Base-by-base conservation (phyloP, 2,113 vertebrate genomes). In the Theristicus caerulescens region DNA sequence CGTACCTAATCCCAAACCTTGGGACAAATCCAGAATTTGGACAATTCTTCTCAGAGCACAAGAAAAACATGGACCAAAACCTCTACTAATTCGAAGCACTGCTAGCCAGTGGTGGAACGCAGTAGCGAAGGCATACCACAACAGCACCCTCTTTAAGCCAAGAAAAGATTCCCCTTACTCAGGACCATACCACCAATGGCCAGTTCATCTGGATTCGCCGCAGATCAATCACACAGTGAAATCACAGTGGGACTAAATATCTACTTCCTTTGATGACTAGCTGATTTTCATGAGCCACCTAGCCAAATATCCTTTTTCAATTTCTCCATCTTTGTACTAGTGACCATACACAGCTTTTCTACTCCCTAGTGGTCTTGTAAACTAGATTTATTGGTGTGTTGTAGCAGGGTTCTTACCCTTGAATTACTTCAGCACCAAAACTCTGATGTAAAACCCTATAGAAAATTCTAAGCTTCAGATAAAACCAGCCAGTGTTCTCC, bases 391-490 rank as follows among this genome's bases (percentile, higher is more conserved):
- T n/a, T 62, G 46, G 46, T 40, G 29, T 36, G 36, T 44, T 80
- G 59, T 77, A 89, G 51, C 4, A 54, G 73, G 29, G 62, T 73
- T 88, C 24, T 82, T 77, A 85, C 16, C 42, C 71, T 73, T 77
- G 67, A 82, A 82, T 88, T 90, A 83, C 46, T 93, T 91, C 46
- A 96, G 76, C 32, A 71, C 46, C 78, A 64, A 77, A 93, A 70
- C 13, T 54, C 86, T 72, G 38, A 91, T 73, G 78, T 74, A 96
- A 96, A 95, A 70, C 84, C 55, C 84, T 27, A 58, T 3, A 38
- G 96, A 95, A 94, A 88, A 87, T 54, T 83, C 78, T 88, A 66
- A 94, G 78, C 58, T 73, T 94, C 59, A 94, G 94, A 93, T 85
- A 82, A 95, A 96, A 93, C 54, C n/a, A 91, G 73, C 21, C 42